Evolutionary conservation across 2,797 vertebrate species (phyloP).

Genomic region (Myiotriccus ornatus): DNA sequence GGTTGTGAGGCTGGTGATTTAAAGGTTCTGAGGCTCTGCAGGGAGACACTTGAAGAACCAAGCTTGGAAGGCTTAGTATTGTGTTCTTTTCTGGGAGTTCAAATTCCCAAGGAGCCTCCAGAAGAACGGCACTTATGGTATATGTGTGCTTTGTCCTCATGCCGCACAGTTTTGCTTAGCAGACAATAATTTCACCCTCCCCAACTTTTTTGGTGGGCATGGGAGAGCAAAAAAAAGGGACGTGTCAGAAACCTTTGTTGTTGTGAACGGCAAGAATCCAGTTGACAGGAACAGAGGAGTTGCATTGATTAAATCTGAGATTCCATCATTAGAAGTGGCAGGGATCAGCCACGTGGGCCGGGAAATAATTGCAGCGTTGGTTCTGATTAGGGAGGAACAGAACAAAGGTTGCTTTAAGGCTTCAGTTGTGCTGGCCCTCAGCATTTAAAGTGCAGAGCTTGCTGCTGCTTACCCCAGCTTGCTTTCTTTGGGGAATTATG

Average conservation of each 20-base stretch:
- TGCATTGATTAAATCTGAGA: slow-evolving; percentile 44
- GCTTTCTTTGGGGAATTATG: neutral
- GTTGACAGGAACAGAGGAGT: slow-evolving; percentile 28
- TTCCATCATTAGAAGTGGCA: slow-evolving; percentile 19
- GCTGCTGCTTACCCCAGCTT: neutral
- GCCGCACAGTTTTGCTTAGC: neutral
- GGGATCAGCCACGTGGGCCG: slow-evolving; percentile 10
- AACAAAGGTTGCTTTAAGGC: slow-evolving; percentile 52
- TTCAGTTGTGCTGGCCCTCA: neutral
- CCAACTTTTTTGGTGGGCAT: neutral
- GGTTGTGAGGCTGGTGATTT: neutral
- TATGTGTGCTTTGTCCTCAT: neutral
- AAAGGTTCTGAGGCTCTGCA: neutral
- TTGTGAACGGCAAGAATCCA: neutral
- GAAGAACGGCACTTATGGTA: neutral
- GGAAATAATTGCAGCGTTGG: slow-evolving; percentile 26
- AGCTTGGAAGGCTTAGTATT: neutral
- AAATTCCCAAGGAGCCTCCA: neutral
- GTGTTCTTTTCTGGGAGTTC: neutral
- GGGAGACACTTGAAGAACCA: neutral
- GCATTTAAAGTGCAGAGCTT: neutral
- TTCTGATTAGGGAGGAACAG: slow-evolving; percentile 2
- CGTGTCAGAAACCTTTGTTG: neutral
- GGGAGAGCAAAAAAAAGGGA: neutral
- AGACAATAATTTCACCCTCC: too few species aligned